Evolutionary conservation across 2,797 vertebrate species (phyloP).

Genomic region (Monodelphis domestica): DNA sequence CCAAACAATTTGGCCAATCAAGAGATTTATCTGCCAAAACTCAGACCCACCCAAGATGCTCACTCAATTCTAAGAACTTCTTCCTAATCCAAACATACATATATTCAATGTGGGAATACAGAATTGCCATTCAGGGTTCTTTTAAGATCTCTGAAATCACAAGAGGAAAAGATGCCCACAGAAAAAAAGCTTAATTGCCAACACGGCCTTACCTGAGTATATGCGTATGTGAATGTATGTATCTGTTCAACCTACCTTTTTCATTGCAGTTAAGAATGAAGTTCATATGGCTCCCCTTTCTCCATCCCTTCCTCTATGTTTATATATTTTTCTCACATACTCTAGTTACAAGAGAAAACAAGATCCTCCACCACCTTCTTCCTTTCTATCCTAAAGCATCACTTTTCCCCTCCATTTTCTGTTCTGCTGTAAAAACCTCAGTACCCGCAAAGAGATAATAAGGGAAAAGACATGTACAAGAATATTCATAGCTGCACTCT

Average conservation of each 20-base stretch:
- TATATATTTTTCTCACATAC: neutral
- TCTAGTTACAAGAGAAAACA: neutral
- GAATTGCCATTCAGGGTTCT: conserved; percentile 95
- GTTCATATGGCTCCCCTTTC: neutral
- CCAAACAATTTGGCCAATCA: conserved; percentile 97
- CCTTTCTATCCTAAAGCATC: neutral
- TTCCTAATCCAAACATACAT: conserved; percentile 99
- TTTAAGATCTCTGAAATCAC: conserved; percentile 96
- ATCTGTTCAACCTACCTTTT: neutral
- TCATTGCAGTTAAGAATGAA: neutral
- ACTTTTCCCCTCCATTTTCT: neutral
- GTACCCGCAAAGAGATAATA: too few species aligned
- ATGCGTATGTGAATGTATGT: too few species aligned
- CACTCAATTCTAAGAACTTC: conserved; percentile 96
- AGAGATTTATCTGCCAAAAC: conserved; percentile 96
- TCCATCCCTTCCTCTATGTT: neutral
- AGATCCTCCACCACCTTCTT: too few species aligned
- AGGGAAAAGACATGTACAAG: too few species aligned
- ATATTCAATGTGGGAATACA: conserved; percentile 95
- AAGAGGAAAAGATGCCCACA: conserved; percentile 71
- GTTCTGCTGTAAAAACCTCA: neutral
- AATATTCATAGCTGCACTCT: too few species aligned
- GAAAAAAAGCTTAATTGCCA: neutral
- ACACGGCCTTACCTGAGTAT: neutral
- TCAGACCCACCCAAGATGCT: conserved; percentile 93